These are phyloP conservation scores for Orthonyx spaldingii DNA, from an alignment of 2,113 vertebrate genomes.

Conservation along the genomic window DNA sequence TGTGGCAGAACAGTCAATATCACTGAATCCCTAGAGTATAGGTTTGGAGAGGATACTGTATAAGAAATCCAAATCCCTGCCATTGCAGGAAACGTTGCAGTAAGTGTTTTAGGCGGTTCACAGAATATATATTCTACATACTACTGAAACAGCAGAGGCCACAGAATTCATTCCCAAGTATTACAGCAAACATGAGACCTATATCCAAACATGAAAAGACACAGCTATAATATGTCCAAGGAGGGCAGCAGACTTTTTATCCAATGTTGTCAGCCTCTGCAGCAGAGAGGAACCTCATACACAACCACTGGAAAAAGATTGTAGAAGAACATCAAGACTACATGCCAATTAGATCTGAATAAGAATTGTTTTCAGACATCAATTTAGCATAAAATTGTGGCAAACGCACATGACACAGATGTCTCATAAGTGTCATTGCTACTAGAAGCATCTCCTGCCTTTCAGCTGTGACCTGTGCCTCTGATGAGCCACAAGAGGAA, in stretches of 20 bases:
- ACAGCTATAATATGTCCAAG: neutral
- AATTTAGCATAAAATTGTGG: neutral
- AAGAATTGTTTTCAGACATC: neutral
- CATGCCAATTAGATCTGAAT: neutral
- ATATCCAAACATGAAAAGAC: neutral
- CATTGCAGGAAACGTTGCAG: neutral
- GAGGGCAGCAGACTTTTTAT: neutral
- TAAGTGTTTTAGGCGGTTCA: neutral
- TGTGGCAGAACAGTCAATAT: neutral
- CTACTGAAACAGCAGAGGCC: neutral
- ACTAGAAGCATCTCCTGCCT: neutral
- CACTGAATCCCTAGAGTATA: neutral
- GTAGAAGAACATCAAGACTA: neutral
- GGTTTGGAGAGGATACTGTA: neutral
- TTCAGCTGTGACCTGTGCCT: neutral
- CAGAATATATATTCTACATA: neutral
- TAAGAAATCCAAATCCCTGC: neutral
- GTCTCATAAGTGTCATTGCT: neutral
- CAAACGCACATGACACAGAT: neutral
- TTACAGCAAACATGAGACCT: neutral
- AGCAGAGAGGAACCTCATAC: neutral
- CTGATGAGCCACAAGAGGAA: neutral
- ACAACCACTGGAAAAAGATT: neutral
- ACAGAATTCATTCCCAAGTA: neutral
- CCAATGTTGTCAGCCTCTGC: neutral